Percentiles rank a stretch among this genome's conserved stretches.
Conservation (phyloP, 2,797 vertebrate genomes). For the Xenops minutus region DNA sequence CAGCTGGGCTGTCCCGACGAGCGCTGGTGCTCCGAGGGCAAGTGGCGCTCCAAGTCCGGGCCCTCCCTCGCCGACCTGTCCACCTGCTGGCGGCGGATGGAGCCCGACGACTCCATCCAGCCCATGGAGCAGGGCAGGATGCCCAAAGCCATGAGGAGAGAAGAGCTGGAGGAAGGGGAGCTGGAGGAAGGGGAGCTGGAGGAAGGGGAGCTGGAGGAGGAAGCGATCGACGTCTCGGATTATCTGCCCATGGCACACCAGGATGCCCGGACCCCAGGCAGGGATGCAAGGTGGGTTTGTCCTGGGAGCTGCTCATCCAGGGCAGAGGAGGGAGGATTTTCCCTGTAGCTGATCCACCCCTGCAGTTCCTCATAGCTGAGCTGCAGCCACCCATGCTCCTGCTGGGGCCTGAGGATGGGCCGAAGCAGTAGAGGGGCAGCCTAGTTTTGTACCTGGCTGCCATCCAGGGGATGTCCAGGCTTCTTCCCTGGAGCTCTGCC, state of each 20-base stretch:
- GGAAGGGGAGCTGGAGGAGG: conserved; percentile 71
- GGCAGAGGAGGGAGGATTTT: neutral
- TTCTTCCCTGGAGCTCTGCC: neutral
- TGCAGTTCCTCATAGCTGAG: neutral
- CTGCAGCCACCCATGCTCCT: fast-evolving
- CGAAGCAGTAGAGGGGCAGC: neutral
- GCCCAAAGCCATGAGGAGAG: conserved; percentile 63
- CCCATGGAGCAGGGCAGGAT: conserved; percentile 73
- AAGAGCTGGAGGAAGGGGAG: conserved; percentile 65
- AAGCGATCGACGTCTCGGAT: conserved; percentile 40
- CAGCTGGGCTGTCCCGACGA: conserved; percentile 73
- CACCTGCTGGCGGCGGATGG: conserved; percentile 75
- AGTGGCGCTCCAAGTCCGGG: conserved; percentile 74
- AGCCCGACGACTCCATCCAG: conserved; percentile 72
- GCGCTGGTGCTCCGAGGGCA: conserved; percentile 70
- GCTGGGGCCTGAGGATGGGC: neutral
- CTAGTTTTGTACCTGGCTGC: neutral
- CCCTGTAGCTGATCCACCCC: neutral
- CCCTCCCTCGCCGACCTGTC: conserved; percentile 64
- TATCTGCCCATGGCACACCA: conserved; percentile 60
- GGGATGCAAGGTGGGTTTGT: conserved; percentile 64
- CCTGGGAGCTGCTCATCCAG: neutral
- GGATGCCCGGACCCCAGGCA: conserved; percentile 40
- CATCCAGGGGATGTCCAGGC: neutral
- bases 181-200: conserved; percentile 76